Evolutionary conservation across 2,113 vertebrate species (phyloP).

Genomic region (Eudorcas thomsonii): DNA sequence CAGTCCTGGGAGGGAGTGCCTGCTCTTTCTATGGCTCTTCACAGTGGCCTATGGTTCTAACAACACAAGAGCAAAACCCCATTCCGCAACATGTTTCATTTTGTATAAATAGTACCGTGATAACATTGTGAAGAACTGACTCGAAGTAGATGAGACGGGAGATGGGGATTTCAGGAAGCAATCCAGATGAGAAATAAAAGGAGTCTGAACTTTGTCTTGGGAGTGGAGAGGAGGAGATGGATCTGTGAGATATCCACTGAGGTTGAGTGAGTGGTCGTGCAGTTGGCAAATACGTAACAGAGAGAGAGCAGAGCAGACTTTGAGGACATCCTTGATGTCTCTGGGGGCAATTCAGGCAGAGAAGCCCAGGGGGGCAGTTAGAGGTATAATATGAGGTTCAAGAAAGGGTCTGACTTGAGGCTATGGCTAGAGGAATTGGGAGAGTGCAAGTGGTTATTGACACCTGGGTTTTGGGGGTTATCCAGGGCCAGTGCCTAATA

Average conservation of each 20-base stretch:
- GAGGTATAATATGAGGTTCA: neutral
- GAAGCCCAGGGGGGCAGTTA: neutral
- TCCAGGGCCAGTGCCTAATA: neutral
- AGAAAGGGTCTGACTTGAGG: neutral
- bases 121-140: neutral
- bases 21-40: neutral
- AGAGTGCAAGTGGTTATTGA: neutral
- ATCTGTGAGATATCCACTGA: neutral
- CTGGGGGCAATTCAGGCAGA: rapidly evolving
- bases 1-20: neutral
- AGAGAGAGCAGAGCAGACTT: neutral
- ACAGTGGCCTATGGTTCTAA: neutral
- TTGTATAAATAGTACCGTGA: neutral
- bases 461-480: too few species aligned
- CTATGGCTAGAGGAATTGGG: neutral
- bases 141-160: neutral
- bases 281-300: neutral
- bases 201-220: neutral
- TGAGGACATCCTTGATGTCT: neutral
- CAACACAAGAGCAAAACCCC: neutral
- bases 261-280: neutral
- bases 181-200: neutral
- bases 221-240: neutral
- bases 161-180: neutral
- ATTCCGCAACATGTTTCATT: neutral